Base-by-base conservation (phyloP, 1,140 invertebrate genomes). In the Harlomillsia oculata region DNA sequence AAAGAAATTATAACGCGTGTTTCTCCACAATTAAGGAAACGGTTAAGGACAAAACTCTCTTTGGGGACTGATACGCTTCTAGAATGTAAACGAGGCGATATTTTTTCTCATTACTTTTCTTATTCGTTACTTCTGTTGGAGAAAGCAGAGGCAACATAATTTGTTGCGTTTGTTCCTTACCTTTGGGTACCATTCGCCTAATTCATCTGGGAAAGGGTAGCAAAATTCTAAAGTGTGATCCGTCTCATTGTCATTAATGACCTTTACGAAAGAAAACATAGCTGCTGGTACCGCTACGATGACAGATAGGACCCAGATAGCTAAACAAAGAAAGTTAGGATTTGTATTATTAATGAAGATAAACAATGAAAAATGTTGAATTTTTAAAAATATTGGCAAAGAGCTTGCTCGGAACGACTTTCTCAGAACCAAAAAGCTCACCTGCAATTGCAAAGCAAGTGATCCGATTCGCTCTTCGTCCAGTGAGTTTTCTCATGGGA, bases 231-330 rank as follows among this genome's bases (percentile, higher is more conserved):
- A 84, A n/a, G 77, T 79, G 28, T n/a, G 28, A 20, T 36, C 46
- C 20, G 28, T 39, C 28, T 62, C 43, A 26, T 52, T 53, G 34
- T 25, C 41, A 5, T 20, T 13, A 50, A 63, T 39, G 5, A 80
- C 69, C 0, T 68, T 53, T 74, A 81, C 76, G 61, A 85, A 82
- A 0, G 86, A 82, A 69, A 85, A 82, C 30, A 85, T 71, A 6
- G 83, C 78, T 1, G 87, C 85, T 0, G 89, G 89, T 0, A 83
- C 70, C 0, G 89, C 87, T 41, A 87, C 81, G 1, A 83, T 46
- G 5, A 83, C 77, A 0, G 89, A 83, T 43, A 90, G 65, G 1
- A 87, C 55, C 91, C 90, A 95, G 51, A 95, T 91, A n/a, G 56
- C 63, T 65, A 34, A 5, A 40, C 25, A 37, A 50, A 21, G 11